Base-by-base conservation (phyloP, 2,888 invertebrate genomes). In the Pollenia labialis region DNA sequence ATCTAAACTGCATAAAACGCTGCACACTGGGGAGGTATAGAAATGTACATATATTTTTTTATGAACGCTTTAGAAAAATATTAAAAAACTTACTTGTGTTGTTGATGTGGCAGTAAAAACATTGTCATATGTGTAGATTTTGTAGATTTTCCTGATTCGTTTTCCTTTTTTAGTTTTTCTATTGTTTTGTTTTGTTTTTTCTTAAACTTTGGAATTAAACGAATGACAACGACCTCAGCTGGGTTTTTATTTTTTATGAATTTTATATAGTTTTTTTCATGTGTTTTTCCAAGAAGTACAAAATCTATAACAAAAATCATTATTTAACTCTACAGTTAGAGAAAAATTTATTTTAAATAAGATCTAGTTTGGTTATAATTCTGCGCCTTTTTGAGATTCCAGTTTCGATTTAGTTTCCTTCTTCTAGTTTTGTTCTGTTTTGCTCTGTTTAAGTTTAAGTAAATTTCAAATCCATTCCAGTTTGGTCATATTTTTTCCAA, bases 31-130 rank as follows among this genome's bases (percentile, higher is more conserved):
- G 44, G 44, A 58, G 44, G 64, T 64, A 56, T 48, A 88, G 88
- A 89, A 89, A 88, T 88, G 89, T 90, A 90, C 87, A 85, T 80
- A 86, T 89, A 91, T 89, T 88, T 89, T 50, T 8, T 50, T 68
- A 18, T 6, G 11, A 40, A 32, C 23, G 42, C 16, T 68, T 48
- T 42, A 52, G 52, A 23, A 23, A 54, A 50, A 69, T 58, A 80
- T 88, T 75, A 89, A 87, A 84, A 85, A 86, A 58, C 48, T 52
- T 85, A 81, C 66, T 14, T 40, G 68, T 40, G 44, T 14, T 40
- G 44, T 14, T n/a, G 42, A 52, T 52, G 86, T 81, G 88, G 85
- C 87, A 89, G 89, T 88, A 16, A 90, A 90, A 90, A 90, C 62
- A 85, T 85, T 87, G 80, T 85, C 81, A 85, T 85, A 18, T 79